Evolutionary conservation across 2,113 vertebrate genomes (phyloP).

Genomic region (Spea multiplicata): DNA sequence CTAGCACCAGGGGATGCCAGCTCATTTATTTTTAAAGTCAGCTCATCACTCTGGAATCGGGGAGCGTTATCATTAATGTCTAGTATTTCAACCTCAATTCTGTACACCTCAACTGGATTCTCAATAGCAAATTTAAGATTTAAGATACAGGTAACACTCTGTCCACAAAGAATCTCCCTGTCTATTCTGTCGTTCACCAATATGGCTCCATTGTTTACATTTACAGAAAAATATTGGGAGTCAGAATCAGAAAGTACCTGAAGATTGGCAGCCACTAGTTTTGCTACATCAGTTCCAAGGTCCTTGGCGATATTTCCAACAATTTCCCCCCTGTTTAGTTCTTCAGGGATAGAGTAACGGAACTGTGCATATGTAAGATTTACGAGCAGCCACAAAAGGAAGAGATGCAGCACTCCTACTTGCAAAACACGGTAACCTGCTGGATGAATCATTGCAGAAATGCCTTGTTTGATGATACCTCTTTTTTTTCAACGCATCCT

Average conservation of each 20-base stretch:
- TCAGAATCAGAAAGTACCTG: constrained; percentile 79
- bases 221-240: constrained; percentile 78
- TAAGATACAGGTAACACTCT: constrained; percentile 65
- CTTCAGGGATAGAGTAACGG: constrained; percentile 69
- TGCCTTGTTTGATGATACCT: constrained; percentile 35
- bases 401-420: constrained; percentile 71
- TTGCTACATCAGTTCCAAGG: constrained; percentile 75
- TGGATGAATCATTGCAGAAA: constrained; percentile 6
- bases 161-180: constrained; percentile 69
- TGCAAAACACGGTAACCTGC: constrained; percentile 60
- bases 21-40: constrained; percentile 76
- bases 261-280: constrained; percentile 76
- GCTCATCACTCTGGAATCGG: constrained; percentile 64
- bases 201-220: constrained; percentile 64
- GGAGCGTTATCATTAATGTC: constrained; percentile 80
- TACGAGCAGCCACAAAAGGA: constrained; percentile 74
- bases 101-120: constrained; percentile 75
- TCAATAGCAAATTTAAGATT: constrained; percentile 73
- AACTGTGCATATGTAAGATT: constrained; percentile 69
- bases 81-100: constrained; percentile 73
- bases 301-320: constrained; percentile 79
- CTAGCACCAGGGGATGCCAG: constrained; percentile 65
- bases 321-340: constrained; percentile 64
- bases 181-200: constrained; percentile 67
- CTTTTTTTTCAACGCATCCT: constrained; percentile 43